Base-by-base conservation (phyloP, 2,888 invertebrate genomes). In the Drosophila macrospina region DNA sequence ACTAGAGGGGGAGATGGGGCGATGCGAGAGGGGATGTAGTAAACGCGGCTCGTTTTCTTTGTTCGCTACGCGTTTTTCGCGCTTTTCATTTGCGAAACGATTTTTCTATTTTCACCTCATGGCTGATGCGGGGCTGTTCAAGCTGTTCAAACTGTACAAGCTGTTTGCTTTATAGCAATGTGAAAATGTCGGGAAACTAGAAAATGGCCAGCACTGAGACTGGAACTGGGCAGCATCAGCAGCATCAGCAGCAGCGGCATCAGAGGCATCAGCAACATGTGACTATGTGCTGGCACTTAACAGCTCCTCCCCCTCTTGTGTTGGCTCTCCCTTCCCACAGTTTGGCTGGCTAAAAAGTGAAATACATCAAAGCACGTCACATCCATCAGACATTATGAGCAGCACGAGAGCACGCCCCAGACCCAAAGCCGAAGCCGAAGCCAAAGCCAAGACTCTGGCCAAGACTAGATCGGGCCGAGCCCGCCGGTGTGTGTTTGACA, bases 341-440 rank as follows among this genome's bases (percentile, higher is more conserved):
- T 24, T 39, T 63, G 71, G 24, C 59, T 64, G 78, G 52, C 76
- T 83, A 56, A 80, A 85, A 86, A 81, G 83, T 84, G 87, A 84
- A 84, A 84, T 84, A 84, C 85, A 84, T 84, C 83, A 84, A 86
- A 85, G 82, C 85, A 84, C 80, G 83, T 84, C 83, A 81, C 83
- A 83, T 86, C 87, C 85, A 84, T 84, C 81, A 84, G 83, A 78
- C 87, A 82, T 86, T 84, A 84, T 86, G 87, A 84, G 78, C 82
- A 81, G 75, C 87, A 80, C 85, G 77, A 82, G 82, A 82, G 82
- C 86, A 82, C 82, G 84, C 82, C 82, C 83, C 69, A 66, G 47
- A 56, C 45, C 32, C 50, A 69, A 36, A 56, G 41, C 47, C 44
- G n/a, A n/a, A n/a, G n/a, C n/a, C n/a, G n/a, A n/a, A n/a, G n/a